Base-by-base conservation (phyloP, 2,113 vertebrate species). In the Myrmophylax atrothorax region DNA sequence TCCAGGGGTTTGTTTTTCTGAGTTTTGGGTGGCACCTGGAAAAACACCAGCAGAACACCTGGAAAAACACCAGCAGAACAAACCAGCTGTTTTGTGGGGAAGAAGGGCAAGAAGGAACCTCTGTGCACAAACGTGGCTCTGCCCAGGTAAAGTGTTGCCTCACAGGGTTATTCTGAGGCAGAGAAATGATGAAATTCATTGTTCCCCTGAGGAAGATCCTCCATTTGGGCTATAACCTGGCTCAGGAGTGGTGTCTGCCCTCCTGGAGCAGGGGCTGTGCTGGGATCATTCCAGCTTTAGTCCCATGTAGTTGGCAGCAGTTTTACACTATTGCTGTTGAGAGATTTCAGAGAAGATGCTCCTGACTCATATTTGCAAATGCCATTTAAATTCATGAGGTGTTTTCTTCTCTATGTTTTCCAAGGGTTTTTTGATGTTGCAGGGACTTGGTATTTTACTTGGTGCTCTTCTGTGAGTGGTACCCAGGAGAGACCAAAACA, bases 71-170 rank as follows among this genome's bases (percentile, higher is more conserved):
- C 53, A 74, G 64, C 64, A 49, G 74, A 89, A 40, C 62, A 82
- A 79, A 87, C 3, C n/a, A 29, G 40, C 28, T 72, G 10, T 31
- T 87, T 49, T 77, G 5, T 11, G 26, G 31, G 56, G 60, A 66
- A 44, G 31, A 33, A 25, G 19, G 0, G 9, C 10, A 7, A 42
- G 52, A 8, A 87, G 58, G 89, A 91, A 38, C 11, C 15, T 12
- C 44, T 0, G 0, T 7, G 7, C 2, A 2, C 4, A 6, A 50
- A 56, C 14, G 33, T 38, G 31, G 44, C 75, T 75, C 64, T 38
- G 63, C 25, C 19, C 0, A 3, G 35, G 46, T 13, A 14, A 33
- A 9, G 31, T 37, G 7, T 82, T 93, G 77, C 86, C 84, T 23
- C 55, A 89, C 2, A 6, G 28, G 62, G 81, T 89, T 89, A 28